Evolutionary conservation across 2,797 vertebrate genomes (phyloP).

Genomic region (Coendou prehensilis): DNA sequence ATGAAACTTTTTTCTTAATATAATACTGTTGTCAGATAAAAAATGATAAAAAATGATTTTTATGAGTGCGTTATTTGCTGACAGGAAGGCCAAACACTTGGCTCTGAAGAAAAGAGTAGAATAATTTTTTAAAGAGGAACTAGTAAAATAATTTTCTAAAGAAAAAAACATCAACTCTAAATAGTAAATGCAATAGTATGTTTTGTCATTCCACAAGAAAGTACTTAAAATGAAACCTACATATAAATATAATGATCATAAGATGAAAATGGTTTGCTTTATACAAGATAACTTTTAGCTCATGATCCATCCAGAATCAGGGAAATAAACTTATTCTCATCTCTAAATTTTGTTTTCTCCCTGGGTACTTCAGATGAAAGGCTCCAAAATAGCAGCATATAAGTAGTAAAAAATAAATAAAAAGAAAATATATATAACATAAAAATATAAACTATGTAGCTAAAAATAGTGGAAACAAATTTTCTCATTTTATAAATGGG

Average conservation of each 20-base stretch:
- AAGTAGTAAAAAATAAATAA: not conserved
- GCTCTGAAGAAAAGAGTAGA: not conserved
- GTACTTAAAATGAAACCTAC: not conserved
- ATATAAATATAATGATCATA: not conserved
- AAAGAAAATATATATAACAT: no score
- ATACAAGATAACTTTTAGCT: not conserved
- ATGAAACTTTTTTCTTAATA: slow-evolving; percentile 5
- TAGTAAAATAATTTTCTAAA: slow-evolving; percentile 1
- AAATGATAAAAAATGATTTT: not conserved
- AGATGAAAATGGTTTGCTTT: not conserved
- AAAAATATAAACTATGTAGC: not conserved
- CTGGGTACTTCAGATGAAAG: not conserved
- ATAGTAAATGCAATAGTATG: not conserved
- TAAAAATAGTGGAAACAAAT: not conserved
- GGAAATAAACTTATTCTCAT: not conserved
- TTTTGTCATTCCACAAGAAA: not conserved
- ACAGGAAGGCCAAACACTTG: not conserved
- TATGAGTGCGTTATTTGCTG: not conserved
- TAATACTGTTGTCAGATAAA: not conserved
- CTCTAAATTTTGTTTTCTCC: not conserved
- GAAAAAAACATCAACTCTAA: not conserved
- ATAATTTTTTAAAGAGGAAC: not conserved
- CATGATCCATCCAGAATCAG: not conserved
- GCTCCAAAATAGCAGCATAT: not conserved
- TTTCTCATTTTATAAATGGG: not conserved